Evolutionary conservation across 2,113 vertebrate species (phyloP), one percentile per base, ranked within the genome.

Genomic region (Tragelaphus buxtoni): DNA sequence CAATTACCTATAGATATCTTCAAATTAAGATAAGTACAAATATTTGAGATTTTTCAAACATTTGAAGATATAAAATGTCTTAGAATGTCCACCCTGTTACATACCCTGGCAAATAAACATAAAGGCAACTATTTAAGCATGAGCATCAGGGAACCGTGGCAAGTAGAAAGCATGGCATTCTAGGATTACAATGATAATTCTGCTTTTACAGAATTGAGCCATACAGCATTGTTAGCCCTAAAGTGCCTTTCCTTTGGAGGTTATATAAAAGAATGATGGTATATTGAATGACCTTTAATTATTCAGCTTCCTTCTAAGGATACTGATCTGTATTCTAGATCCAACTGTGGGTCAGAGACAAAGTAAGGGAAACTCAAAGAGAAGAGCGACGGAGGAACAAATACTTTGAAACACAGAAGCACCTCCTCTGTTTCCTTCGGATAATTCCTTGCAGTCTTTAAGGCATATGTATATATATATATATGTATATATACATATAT

Each of bases 271-370:
- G 97, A 98, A 98, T 95, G 61, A 91, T 0, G 30, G 13, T 88
- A 80, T 96, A 89, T 93, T 97, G 35, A 85, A 98, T 98, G 97
- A 93, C 96, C 93, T 98, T 97, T 96, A 97, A 80, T 95, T 98
- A 94, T 97, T 98, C 94, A 95, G 24, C 95, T 87, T 97, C 60
- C 97, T 90, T 89, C n/a, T 81, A 96, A 98, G 42, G 88, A 88
- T 96, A 97, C 32, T 0, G 95, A 80, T 96, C 98, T 97, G 92
- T 95, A 88, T 89, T 97, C 94, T 94, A 96, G 96, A 74, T 39
- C 53, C 35, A 32, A 63, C n/a, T 94, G 49, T 76, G 90, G 84
- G 61, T 30, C 56, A 53, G 58, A 77, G 60, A 87, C 88, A 89
- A 96, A 94, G 79, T 56, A 91, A 94, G 90, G 96, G 94, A 97